A percentile compares a stretch with the other conserved stretches of the same genome.
Conservation (phyloP, 2,113 vertebrate genomes). For the Tricholaema leucomelas region DNA sequence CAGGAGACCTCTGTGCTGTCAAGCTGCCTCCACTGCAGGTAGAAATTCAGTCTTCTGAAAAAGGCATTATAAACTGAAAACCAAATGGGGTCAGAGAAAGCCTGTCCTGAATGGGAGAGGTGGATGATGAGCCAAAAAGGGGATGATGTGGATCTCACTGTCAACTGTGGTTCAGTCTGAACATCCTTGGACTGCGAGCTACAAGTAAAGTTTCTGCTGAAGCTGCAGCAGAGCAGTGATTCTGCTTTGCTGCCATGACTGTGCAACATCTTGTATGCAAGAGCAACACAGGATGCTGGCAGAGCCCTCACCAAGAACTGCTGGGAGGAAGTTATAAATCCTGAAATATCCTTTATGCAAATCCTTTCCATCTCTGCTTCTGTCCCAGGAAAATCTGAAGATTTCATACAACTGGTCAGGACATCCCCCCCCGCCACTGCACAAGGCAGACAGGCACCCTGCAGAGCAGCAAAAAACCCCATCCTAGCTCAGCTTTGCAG, state of each 20-base stretch:
- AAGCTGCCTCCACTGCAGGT: not conserved
- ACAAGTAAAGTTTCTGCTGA: not conserved
- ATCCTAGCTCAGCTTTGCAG: not conserved
- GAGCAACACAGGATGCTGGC: not conserved
- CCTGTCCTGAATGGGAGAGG: not conserved
- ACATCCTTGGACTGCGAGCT: not conserved
- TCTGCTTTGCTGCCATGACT: not conserved
- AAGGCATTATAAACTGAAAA: not conserved
- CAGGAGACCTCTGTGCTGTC: conserved; percentile 33
- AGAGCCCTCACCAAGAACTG: not conserved
- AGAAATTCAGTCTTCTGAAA: not conserved
- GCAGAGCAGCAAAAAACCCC: not conserved
- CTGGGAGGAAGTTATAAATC: not conserved
- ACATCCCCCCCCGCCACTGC: not conserved
- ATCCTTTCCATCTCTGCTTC: not conserved
- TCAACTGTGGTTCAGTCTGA: not conserved
- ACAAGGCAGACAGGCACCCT: not conserved
- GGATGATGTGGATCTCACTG: not conserved
- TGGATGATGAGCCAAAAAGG: not conserved
- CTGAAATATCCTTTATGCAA: not conserved
- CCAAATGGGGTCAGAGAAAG: not conserved
- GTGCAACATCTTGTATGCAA: not conserved
- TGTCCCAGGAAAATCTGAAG: not conserved
- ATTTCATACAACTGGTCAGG: not conserved
- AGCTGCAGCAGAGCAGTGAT: not conserved